A percentile compares a stretch with the other conserved stretches of the same genome.
Evolutionary conservation across 2,888 invertebrate species (phyloP).

Genomic region (Dryomyza anilis): DNA sequence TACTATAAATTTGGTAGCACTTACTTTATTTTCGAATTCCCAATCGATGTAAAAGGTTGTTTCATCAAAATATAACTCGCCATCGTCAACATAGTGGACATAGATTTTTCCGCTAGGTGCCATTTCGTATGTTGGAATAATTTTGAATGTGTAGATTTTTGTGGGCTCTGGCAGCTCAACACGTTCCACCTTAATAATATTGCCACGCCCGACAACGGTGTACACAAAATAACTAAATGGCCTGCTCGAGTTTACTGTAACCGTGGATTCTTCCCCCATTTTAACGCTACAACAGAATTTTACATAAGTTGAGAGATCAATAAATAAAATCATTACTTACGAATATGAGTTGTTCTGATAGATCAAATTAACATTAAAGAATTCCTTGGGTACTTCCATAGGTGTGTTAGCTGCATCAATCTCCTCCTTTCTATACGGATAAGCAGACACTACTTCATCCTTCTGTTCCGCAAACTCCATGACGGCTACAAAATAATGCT

Average conservation of each 20-base stretch:
- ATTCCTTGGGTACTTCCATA: conserved; percentile 40
- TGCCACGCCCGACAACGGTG: conserved; percentile 80
- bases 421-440: conserved; percentile 43
- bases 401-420: conserved; percentile 36
- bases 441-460: conserved; percentile 36
- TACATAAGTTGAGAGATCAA: neutral
- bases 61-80: conserved; percentile 72
- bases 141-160: conserved; percentile 67
- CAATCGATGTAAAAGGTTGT: neutral
- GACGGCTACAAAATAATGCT: conserved; percentile 42
- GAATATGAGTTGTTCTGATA: conserved; percentile 39
- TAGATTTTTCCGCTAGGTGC: conserved; percentile 81
- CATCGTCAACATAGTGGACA: conserved; percentile 76
- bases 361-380: conserved; percentile 37
- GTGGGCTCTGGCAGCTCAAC: conserved; percentile 63
- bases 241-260: conserved; percentile 76
- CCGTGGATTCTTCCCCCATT: conserved; percentile 73
- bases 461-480: conserved; percentile 45
- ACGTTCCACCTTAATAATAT: conserved; percentile 78
- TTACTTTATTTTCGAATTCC: conserved; percentile 7
- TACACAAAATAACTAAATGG: conserved; percentile 77
- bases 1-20: too few species aligned
- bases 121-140: conserved; percentile 76
- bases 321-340: conserved; percentile 32
- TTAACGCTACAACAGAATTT: conserved; percentile 56